A percentile compares a stretch with the other conserved stretches of the same genome.
Evolutionary conservation across 2,888 invertebrate species (phyloP).

Genomic region (Nomada flava): DNA sequence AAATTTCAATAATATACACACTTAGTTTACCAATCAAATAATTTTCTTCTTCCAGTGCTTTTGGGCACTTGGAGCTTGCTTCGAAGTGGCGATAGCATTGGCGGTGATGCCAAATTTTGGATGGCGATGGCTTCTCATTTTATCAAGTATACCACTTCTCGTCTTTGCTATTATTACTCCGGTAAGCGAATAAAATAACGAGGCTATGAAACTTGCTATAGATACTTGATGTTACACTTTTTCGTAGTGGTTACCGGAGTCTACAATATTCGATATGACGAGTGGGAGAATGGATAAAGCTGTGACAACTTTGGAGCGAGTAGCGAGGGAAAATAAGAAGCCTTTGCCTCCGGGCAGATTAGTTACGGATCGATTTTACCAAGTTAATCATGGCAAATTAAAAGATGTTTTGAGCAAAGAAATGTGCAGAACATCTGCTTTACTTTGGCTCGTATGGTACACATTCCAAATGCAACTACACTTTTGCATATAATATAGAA

Average conservation of each 20-base stretch:
- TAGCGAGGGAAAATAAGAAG: constrained; percentile 95
- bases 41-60: constrained; percentile 88
- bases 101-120: constrained; percentile 96
- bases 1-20: constrained; percentile 41
- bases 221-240: constrained; percentile 2
- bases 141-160: constrained; percentile 95
- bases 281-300: constrained; percentile 95
- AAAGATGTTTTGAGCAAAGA: constrained; percentile 92
- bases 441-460: constrained; percentile 97
- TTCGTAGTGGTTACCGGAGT: constrained; percentile 96
- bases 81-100: constrained; percentile 95
- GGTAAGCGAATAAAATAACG: constrained; percentile 86
- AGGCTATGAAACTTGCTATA: constrained; percentile 23
- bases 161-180: constrained; percentile 93
- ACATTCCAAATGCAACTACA: neutral
- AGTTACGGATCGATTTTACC: constrained; percentile 89
- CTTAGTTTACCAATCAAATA: constrained; percentile 5
- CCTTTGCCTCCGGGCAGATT: constrained; percentile 94
- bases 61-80: constrained; percentile 97
- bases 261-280: constrained; percentile 94
- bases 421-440: constrained; percentile 92
- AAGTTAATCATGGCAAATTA: constrained; percentile 88
- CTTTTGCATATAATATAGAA: neutral
- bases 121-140: constrained; percentile 95
- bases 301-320: constrained; percentile 92